Evolutionary conservation across 2,888 invertebrate species (phyloP), one percentile per base, ranked within the genome.

Genomic region (Nemotelus nigrinus): DNA sequence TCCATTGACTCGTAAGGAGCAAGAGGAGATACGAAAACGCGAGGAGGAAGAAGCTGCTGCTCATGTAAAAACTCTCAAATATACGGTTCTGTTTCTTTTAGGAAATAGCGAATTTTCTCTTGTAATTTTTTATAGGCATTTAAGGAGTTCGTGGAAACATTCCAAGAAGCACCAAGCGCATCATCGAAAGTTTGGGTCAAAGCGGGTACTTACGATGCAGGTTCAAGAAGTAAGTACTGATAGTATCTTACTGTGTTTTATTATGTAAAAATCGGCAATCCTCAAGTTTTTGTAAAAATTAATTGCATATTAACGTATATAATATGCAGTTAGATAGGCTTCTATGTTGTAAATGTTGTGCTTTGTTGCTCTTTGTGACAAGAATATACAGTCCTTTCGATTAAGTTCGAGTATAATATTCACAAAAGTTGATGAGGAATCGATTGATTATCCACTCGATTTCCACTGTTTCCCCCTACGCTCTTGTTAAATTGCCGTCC

Each of bases 91-190:
- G 60, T 25, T 41, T 25, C 25, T 25, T 25, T 25, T 39, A 25
- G 2, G 3, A n/a, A 75, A 64, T 6, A 3, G 44, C 6, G 5
- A 50, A 3, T 2, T 47, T 0, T 3, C 55, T 53, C 8, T 44
- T 25, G 41, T 75, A 3, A 70, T 64, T 50, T 77, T n/a, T 83
- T 85, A 74, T 82, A 94, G 93, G 97, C 95, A 0, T 98, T 97
- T 87, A 95, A 98, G 89, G 98, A 98, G 86, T 99, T 98, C 90
- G 96, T 98, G 63, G 97, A 96, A 82, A 96, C 97, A 5, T 99
- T 99, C 88, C 96, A 97, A 90, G 97, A 97, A 82, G 91, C 92
- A 0, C 93, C 94, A 0, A 91, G 91, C 75, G 90, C 91, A 82
- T 92, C 94, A 25, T 91, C 93, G 3, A 98, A 98, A 88, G 93